Evolutionary conservation across 1,140 invertebrate genomes (phyloP), one percentile per base, ranked within the genome.

Genomic region (Contarinia nasturtii): DNA sequence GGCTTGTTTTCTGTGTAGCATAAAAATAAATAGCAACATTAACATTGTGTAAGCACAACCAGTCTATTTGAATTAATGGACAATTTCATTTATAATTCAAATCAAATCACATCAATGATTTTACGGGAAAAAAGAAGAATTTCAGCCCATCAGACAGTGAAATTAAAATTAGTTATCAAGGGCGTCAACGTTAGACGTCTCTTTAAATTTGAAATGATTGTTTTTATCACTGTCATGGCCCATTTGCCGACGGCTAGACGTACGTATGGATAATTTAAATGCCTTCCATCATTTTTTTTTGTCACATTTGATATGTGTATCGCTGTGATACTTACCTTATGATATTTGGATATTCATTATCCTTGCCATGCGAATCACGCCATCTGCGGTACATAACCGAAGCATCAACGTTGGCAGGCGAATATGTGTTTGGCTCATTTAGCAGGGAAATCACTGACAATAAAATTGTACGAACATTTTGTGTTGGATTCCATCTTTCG

Each of bases 401-500:
- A 18, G 96, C 95, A 72, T 99, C 96, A 15, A 99, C 96, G 68
- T 99, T 98, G 47, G 96, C 96, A 34, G 96, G 95, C 60, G 93
- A 98, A 66, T 83, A 98, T 54, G 94, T 98, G 70, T 99, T 99
- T 42, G 96, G 96, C 68, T 99, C 96, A 70, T 98, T 99, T 52
- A 99, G 71, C 41, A 99, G 72, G 17, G 94, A 98, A 55, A 99
- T 98, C 44, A 99, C 95, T 54, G 92, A 97, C 27, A 99, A 73
- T 47, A 99, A 70, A 59, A 99, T 92, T 48, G 95, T 98, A 63
- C 94, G 82, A 50, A 98, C 95, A 65, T 91, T 98, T 72, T 99
- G 96, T 47, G 96, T 98, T 27, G 96, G 96, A 74, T 99, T 99
- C 95, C 96, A 99, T 66, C 95, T 82, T 71, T 99, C 96, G 68